These are phyloP conservation scores for Sesamia inferens DNA, from an alignment of 2,888 invertebrate genomes.

Conservation along the genomic window DNA sequence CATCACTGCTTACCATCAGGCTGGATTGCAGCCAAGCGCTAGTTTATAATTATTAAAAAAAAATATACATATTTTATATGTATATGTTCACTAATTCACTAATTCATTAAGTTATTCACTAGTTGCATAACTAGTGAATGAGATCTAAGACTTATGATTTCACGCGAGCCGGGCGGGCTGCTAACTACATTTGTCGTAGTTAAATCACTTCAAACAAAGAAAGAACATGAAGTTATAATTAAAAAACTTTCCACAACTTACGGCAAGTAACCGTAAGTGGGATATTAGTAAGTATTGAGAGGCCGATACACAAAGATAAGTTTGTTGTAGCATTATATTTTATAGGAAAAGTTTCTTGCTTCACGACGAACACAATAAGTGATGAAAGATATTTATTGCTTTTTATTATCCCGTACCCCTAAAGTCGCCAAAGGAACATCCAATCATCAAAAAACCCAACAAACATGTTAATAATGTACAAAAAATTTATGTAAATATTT, in stretches of 20 bases:
- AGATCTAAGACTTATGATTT: no score
- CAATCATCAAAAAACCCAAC: no score
- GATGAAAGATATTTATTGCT: conserved; percentile 14
- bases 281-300: conserved; percentile 58
- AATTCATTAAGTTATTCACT: no score
- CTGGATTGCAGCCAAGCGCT: no score
- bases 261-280: conserved; percentile 62
- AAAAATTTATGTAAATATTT: no score
- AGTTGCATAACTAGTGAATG: no score
- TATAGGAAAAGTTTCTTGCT: conserved; percentile 51
- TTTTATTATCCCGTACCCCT: neutral
- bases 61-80: no score
- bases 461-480: no score
- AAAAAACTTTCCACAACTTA: conserved; percentile 64
- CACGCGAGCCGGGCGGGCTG: no score
- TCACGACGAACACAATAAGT: conserved; percentile 21
- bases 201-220: conserved; percentile 27
- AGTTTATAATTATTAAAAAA: no score
- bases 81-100: no score
- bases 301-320: conserved; percentile 35
- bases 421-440: neutral
- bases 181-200: neutral
- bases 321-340: conserved; percentile 28
- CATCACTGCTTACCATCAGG: no score
- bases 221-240: conserved; percentile 62